Conservation (phyloP, 37 sponge, comb jelly and placozoan genomes). For the Halisarca cf. caerulea region DNA sequence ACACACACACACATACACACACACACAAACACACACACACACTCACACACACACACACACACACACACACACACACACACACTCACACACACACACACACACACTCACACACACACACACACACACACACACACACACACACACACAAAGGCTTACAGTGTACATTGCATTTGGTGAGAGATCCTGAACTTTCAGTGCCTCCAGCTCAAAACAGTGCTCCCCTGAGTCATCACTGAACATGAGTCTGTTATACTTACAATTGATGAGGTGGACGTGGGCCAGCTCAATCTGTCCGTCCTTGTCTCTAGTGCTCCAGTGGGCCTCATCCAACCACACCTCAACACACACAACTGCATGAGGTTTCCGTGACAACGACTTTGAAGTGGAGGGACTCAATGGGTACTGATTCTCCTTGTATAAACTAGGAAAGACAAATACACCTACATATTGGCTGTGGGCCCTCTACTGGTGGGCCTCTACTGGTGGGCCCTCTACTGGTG, state of each 20-base stretch:
- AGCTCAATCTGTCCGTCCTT: conserved; percentile 85
- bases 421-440: too few species aligned
- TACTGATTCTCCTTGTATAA: conserved; percentile 67
- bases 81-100: conserved; percentile 42
- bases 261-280: conserved; percentile 69
- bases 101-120: conserved; percentile 28
- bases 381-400: conserved; percentile 29
- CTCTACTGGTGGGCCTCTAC: too few species aligned
- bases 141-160: conserved; percentile 35
- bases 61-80: background rate
- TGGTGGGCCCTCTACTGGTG: too few species aligned
- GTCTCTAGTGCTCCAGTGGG: conserved; percentile 79
- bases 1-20: conserved; percentile 48
- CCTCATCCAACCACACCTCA: conserved; percentile 91
- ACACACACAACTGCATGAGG: conserved; percentile 67
- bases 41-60: too few species aligned
- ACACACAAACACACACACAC: too few species aligned
- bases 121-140: background rate
- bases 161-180: conserved; percentile 76
- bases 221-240: conserved; percentile 82
- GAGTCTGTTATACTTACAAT: conserved; percentile 69
- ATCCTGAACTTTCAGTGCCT: conserved; percentile 75
- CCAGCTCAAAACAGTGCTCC: conserved; percentile 88
- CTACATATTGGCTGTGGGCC: background rate
- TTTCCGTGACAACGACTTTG: background rate